Conservation (phyloP, 2,888 invertebrate genomes). For the Saturnia japonica region DNA sequence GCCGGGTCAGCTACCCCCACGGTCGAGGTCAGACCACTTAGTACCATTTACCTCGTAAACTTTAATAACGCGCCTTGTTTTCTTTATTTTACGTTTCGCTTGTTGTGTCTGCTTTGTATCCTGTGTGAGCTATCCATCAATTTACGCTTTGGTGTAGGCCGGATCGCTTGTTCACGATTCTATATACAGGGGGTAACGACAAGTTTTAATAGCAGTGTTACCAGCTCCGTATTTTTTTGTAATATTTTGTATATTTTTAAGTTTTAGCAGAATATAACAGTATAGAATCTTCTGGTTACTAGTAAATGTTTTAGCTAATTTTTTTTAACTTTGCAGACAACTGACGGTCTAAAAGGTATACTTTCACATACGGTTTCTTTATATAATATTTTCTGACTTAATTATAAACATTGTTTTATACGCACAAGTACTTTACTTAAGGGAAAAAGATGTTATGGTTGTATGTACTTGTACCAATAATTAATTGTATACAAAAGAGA, state of each 20-base stretch:
- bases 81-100: slow-evolving; percentile 16
- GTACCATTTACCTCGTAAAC: slow-evolving; percentile 20
- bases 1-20: slow-evolving; percentile 14
- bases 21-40: slow-evolving; percentile 20
- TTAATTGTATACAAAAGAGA: too few species aligned
- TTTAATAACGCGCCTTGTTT: slow-evolving; percentile 18
- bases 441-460: too few species aligned
- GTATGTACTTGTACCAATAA: too few species aligned
- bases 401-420: too few species aligned
- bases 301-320: background rate
- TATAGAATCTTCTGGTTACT: background rate
- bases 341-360: too few species aligned
- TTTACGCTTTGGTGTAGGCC: slow-evolving; percentile 14
- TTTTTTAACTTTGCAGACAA: too few species aligned
- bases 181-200: background rate
- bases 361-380: too few species aligned
- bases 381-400: too few species aligned
- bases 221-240: background rate
- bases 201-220: background rate
- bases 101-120: slow-evolving; percentile 21
- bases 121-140: slow-evolving; percentile 17
- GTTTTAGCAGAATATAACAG: background rate
- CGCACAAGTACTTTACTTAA: too few species aligned
- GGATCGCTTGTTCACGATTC: background rate
- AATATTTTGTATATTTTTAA: background rate